These are phyloP conservation scores for Deilephila elpenor DNA, from an alignment of 2,888 invertebrate species.

Conservation along the genomic window DNA sequence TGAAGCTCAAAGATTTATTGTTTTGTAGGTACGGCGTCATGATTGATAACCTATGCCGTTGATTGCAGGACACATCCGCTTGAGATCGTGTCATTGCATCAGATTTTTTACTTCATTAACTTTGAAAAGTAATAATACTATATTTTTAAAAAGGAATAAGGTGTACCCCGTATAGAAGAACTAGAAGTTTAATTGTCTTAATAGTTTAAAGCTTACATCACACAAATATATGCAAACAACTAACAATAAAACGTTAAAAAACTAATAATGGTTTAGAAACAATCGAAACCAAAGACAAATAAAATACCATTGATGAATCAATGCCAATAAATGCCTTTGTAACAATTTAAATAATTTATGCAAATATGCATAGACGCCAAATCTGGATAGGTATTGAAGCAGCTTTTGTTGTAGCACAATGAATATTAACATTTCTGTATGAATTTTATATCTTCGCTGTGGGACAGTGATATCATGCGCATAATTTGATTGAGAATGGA, in stretches of 20 bases:
- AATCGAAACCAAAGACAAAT: slow-evolving; percentile 15
- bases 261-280: background rate
- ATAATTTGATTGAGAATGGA: slow-evolving; percentile 17
- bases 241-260: slow-evolving; percentile 1
- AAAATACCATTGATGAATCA: slow-evolving; percentile 25
- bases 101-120: slow-evolving; percentile 7
- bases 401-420: slow-evolving; percentile 24
- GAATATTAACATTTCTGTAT: slow-evolving; percentile 30
- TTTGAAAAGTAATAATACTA: background rate
- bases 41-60: slow-evolving; percentile 25
- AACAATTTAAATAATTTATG: slow-evolving; percentile 40
- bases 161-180: background rate
- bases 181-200: background rate
- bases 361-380: slow-evolving; percentile 33
- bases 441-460: slow-evolving; percentile 8
- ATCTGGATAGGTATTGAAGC: slow-evolving; percentile 26
- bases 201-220: background rate
- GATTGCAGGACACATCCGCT: slow-evolving; percentile 25
- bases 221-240: slow-evolving; percentile 14
- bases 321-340: slow-evolving; percentile 14
- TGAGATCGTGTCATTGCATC: background rate
- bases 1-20: slow-evolving; percentile 16
- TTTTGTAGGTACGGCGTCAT: background rate
- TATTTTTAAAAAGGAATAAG: background rate
- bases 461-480: slow-evolving; percentile 18